A percentile compares a stretch with the other conserved stretches of the same genome.
Evolutionary conservation across 2,113 vertebrate species (phyloP).

Genomic region (Azemiops feae): DNA sequence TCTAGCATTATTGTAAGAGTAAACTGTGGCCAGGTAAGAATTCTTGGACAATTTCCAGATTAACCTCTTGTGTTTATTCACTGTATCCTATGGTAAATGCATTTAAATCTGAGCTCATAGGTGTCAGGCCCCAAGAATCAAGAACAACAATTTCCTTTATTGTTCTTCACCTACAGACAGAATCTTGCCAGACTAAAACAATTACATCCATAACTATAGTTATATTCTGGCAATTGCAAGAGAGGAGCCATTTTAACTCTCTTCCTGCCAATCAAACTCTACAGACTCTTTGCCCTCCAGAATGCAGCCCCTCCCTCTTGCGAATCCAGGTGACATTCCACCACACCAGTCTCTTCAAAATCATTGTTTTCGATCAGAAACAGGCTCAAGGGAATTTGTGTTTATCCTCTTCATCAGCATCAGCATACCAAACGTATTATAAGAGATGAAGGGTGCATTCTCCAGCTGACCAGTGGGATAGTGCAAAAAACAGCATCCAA

Average conservation of each 20-base stretch:
- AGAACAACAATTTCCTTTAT: not conserved
- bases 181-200: not conserved
- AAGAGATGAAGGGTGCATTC: not conserved
- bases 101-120: not conserved
- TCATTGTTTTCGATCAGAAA: not conserved
- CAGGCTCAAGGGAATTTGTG: not conserved
- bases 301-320: not conserved
- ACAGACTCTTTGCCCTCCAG: not conserved
- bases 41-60: not conserved
- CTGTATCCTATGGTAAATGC: not conserved
- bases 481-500: not conserved
- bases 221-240: not conserved
- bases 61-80: not conserved
- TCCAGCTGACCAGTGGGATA: not conserved
- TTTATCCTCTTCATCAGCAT: not conserved
- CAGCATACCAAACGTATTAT: not conserved
- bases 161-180: not conserved
- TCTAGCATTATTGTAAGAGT: not conserved
- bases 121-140: not conserved
- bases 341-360: not conserved
- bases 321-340: not conserved
- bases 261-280: not conserved
- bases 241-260: not conserved
- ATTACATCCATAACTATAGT: not conserved
- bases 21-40: constrained; percentile 24